Evolutionary conservation across 2,113 vertebrate species (phyloP).

Genomic region (Scophthalmus maximus): DNA sequence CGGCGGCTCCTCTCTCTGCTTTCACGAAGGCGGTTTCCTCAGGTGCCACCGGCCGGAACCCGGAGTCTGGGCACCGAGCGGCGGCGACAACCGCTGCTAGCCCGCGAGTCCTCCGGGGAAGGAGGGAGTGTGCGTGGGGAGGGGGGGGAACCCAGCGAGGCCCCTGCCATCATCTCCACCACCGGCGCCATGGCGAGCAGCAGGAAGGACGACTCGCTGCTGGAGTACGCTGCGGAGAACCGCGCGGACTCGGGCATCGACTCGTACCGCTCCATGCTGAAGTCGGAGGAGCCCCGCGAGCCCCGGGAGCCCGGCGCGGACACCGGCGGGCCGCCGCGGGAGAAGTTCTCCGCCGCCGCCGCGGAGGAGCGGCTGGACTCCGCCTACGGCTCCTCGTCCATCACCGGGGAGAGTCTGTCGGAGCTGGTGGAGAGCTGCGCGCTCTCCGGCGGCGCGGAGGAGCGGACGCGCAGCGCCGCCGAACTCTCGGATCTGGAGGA

Average conservation of each 20-base stretch:
- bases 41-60: conserved; percentile 32
- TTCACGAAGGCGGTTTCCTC: conserved; percentile 65
- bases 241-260: conserved; percentile 82
- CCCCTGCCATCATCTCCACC: conserved; percentile 1
- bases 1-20: conserved; percentile 57
- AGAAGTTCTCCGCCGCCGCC: conserved; percentile 62
- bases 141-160: conserved; percentile 26
- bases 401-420: conserved; percentile 78
- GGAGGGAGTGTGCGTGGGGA: too few species aligned
- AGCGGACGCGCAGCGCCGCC: conserved; percentile 1
- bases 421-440: conserved; percentile 69
- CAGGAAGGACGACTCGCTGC: conserved; percentile 69
- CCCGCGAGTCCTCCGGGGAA: conserved; percentile 26
- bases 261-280: conserved; percentile 69
- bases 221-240: conserved; percentile 62
- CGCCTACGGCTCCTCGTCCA: conserved; percentile 80
- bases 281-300: conserved; percentile 72
- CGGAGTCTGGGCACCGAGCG: conserved; percentile 34
- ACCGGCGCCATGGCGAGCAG: conserved; percentile 75
- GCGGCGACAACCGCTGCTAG: conserved; percentile 42
- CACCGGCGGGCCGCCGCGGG: conserved; percentile 67
- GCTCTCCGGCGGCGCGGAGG: conserved; percentile 45
- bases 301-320: conserved; percentile 47
- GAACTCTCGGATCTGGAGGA: conserved; percentile 72
- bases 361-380: conserved; percentile 83